Conservation (phyloP, 2,797 vertebrate species). For the Apogon hyalosoma region DNA sequence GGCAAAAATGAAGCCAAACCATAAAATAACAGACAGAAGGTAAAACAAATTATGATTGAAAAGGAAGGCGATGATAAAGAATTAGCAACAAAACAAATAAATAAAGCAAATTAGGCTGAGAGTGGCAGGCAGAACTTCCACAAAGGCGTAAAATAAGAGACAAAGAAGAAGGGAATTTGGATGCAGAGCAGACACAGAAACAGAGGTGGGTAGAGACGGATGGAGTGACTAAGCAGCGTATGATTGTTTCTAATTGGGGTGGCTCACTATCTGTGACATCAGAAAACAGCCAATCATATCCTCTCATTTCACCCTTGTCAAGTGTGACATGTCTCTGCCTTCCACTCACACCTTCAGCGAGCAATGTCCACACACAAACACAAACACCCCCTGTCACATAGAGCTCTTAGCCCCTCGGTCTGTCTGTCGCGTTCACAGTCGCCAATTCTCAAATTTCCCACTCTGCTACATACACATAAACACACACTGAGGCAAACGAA, state of each 20-base stretch:
- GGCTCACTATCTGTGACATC: slow-evolving; percentile 65
- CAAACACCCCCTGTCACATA: slow-evolving; percentile 11
- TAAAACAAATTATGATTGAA: not conserved
- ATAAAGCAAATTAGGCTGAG: slow-evolving; percentile 1
- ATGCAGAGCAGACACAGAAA: slow-evolving; percentile 6
- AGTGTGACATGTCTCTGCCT: slow-evolving; percentile 71
- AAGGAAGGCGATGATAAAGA: slow-evolving; percentile 1
- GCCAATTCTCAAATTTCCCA: slow-evolving; percentile 47
- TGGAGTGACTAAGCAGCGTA: slow-evolving; percentile 57
- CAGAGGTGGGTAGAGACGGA: slow-evolving; percentile 13
- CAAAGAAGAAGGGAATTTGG: slow-evolving; percentile 5
- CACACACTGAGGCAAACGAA: slow-evolving; percentile 16
- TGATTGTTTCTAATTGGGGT: slow-evolving; percentile 77
- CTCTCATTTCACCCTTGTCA: slow-evolving; percentile 70
- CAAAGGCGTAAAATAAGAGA: slow-evolving; percentile 22
- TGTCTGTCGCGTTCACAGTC: slow-evolving; percentile 50
- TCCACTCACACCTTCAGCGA: slow-evolving; percentile 50
- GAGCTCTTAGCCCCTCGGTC: slow-evolving; percentile 22
- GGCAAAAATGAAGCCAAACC: not conserved
- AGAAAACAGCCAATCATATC: slow-evolving; percentile 73
- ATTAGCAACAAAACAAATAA: not conserved
- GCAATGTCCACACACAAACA: not conserved
- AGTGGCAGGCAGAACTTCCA: slow-evolving; percentile 14
- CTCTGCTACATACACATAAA: slow-evolving; percentile 35
- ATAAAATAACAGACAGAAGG: not conserved